phyloP scores from a whole-genome alignment of 1,140 invertebrate genomes.

The Zaprionus kolodkinae region DNA sequence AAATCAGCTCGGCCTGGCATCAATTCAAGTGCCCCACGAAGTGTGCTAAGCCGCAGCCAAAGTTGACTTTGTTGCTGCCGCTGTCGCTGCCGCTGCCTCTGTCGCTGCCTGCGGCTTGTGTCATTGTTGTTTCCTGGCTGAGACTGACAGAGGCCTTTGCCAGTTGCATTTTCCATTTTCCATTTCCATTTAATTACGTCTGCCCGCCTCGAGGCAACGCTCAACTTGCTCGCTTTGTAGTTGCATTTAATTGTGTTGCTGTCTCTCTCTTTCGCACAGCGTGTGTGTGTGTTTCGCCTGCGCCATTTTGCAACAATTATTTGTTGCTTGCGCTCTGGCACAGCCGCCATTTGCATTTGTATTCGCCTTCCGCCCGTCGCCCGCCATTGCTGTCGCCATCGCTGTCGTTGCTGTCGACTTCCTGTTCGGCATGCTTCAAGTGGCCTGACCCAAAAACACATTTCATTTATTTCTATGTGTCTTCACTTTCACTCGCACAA shows the following conservation, averaged over 20 bases:
- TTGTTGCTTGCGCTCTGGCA: constrained; percentile 56
- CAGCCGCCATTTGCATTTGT: constrained; percentile 49
- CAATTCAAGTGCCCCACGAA: constrained; percentile 61
- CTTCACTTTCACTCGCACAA: constrained; percentile 70
- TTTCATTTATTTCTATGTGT: constrained; percentile 57
- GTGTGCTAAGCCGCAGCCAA: constrained; percentile 34
- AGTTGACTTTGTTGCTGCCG: background rate
- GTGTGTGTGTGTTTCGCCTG: constrained; percentile 53
- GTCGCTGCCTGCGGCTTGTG: constrained; percentile 2
- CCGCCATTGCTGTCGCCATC: background rate
- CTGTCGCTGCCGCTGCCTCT: background rate
- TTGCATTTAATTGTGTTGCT: constrained; percentile 70
- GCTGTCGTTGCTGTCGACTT: constrained; percentile 28
- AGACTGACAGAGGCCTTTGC: constrained; percentile 26
- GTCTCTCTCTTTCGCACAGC: background rate
- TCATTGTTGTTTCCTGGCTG: constrained; percentile 34
- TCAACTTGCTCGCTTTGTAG: constrained; percentile 53
- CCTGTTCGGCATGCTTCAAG: constrained; percentile 69
- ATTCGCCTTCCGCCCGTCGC: constrained; percentile 21
- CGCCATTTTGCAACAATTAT: constrained; percentile 76
- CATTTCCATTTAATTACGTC: constrained; percentile 75
- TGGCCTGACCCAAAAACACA: constrained; percentile 83
- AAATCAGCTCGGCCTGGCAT: constrained; percentile 15
- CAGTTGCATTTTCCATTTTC: constrained; percentile 21
- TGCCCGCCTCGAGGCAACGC: constrained; percentile 11